phyloP scores from a whole-genome alignment of 2,113 vertebrate genomes.

The Muscicapa adusta region DNA sequence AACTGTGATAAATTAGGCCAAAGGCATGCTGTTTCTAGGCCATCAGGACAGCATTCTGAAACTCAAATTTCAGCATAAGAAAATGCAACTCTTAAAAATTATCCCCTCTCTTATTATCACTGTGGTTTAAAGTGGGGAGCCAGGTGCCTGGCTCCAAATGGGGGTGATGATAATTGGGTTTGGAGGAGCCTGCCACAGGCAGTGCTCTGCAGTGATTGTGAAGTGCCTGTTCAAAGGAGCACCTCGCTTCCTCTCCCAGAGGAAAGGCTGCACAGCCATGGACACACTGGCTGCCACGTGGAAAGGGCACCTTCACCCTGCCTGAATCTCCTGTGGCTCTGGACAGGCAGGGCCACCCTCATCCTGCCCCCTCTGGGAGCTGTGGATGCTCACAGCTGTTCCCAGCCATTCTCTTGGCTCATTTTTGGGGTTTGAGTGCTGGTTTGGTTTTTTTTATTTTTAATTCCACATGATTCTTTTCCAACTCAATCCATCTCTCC shows the following conservation, averaged over 20 bases:
- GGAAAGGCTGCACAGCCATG: neutral
- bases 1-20: neutral
- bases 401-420: neutral
- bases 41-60: neutral
- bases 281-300: neutral
- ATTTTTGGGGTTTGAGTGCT: neutral
- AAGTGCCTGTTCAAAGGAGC: neutral
- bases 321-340: accelerated
- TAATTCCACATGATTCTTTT: neutral
- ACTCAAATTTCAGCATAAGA: neutral
- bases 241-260: accelerated
- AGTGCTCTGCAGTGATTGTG: accelerated
- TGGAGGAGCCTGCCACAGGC: neutral
- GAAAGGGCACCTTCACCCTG: neutral
- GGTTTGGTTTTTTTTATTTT: no score
- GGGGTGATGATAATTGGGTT: neutral
- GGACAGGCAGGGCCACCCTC: accelerated
- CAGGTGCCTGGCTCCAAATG: neutral
- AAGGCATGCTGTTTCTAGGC: neutral
- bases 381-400: accelerated
- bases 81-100: accelerated
- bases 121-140: neutral
- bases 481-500: neutral
- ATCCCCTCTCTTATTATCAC: neutral
- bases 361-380: neutral